A percentile compares a stretch with the other conserved stretches of the same genome.
Conservation (phyloP, 2,113 vertebrate genomes). For the Gnathonemus longibarbis region DNA sequence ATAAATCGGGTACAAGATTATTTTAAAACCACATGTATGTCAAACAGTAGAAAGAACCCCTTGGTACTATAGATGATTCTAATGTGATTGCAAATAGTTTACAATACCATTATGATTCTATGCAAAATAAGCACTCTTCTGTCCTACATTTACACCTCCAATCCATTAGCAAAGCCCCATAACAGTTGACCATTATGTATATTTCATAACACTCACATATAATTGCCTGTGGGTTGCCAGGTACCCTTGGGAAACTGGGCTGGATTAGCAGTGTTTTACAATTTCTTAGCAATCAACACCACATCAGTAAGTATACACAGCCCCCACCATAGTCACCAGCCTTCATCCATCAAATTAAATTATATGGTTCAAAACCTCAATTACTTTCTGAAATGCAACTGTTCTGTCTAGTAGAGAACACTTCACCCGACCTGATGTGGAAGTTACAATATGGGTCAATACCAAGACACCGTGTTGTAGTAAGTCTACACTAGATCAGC, state of each 20-base stretch:
- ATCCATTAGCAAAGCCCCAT: background rate
- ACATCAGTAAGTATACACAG: constrained; percentile 21
- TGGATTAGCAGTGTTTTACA: constrained; percentile 17
- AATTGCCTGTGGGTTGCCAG: constrained; percentile 14
- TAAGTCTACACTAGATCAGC: constrained; percentile 24
- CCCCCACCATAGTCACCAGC: constrained; percentile 33
- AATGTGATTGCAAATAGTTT: background rate
- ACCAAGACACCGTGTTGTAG: background rate
- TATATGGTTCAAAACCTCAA: constrained; percentile 60
- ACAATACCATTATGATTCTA: background rate
- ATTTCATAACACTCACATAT: background rate
- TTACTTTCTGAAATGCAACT: constrained; percentile 54
- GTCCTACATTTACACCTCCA: background rate
- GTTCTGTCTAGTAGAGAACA: constrained; percentile 43
- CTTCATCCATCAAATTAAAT: constrained; percentile 59
- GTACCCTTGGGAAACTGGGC: background rate
- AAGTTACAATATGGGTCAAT: constrained; percentile 32
- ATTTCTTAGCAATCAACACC: constrained; percentile 30
- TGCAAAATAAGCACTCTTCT: background rate
- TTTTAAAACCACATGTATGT: background rate
- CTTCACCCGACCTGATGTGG: background rate
- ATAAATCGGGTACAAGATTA: background rate
- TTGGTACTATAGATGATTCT: background rate
- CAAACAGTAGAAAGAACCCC: background rate
- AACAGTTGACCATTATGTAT: background rate